Base-by-base conservation (phyloP, 2,888 invertebrate species). In the Diaprepes abbreviatus region DNA sequence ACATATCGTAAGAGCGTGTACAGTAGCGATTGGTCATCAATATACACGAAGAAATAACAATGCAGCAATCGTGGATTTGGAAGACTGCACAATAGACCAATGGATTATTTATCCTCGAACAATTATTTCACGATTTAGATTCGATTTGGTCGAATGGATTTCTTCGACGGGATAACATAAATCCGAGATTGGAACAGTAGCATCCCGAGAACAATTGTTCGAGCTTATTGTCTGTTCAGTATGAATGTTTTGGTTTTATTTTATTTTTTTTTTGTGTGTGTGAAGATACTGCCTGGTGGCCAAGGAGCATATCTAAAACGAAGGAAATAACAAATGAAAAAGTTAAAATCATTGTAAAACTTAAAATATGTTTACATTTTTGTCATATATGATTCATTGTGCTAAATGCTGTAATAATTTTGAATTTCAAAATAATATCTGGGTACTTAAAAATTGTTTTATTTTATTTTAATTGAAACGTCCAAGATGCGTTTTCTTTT, bases 171-270 rank as follows among this genome's bases (percentile, higher is more conserved):
- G 77, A 77, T 80, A 79, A 80, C 81, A 83, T 83, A 83, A 83
- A 83, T 83, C 80, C 79, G 79, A 78, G 74, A 76, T 77, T 77
- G 59, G 81, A 83, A 83, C 83, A 80, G 83, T 83, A 83, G 83
- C 83, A 82, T 82, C 83, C 76, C 77, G 80, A 81, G 81, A 83
- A 83, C 83, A 83, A 83, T 83, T 83, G 83, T 83, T 82, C 82
- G 81, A 81, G 82, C 80, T 81, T 83, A 81, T 80, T 80, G 82
- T 82, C 82, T 80, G 81, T 82, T 81, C 81, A 78, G 80, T 81
- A 81, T 79, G 80, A 80, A 81, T 80, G 80, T 80, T 81, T 78
- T 77, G 75, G 76, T 74, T 73, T 75, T 76, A 75, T 74, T 79
- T 80, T 76, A 78, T 74, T 70, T 50, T 62, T 60, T 38, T 67